Evolutionary conservation across 1,140 invertebrate genomes (phyloP), one percentile per base, ranked within the genome.

Genomic region (Drosophila hydei): DNA sequence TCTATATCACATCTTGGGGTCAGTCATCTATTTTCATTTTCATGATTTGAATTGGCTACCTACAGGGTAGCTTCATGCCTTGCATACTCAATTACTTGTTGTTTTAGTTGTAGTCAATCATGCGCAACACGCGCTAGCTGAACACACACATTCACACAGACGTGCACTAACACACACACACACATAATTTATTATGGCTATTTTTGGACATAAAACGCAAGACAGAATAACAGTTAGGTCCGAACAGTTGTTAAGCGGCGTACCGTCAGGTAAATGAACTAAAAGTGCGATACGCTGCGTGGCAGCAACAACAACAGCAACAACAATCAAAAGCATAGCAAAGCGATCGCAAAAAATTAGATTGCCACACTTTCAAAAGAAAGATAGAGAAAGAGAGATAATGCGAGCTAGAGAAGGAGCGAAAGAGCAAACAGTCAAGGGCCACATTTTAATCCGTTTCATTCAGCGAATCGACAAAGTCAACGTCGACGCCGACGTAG

Each of bases 301-400:
- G 45, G 48, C 47, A 77, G 52, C 64, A 76, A 62, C 69, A 79
- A 58, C 60, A 60, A 45, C 36, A 72, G 25, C 38, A 56, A 43
- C 8, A 64, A 69, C 11, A 48, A 51, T 8, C 25, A 51, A 42
- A 36, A 36, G 30, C 16, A 19, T 16, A 50, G 47, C 27, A 36
- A 36, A 52, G 11, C 68, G 78, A 77, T 80, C 78, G 33, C 73
- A 77, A 75, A 85, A 77, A 85, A 81, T 87, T 72, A 72, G 77
- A 87, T 88, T 87, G 83, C 83, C 75, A 88, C 83, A 87, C 77
- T 87, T 87, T 85, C 81, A 60, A 67, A 56, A 42, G 47, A 64
- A 52, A 30, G 27, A 14, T 9, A 11, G 58, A 27, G 48, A 16
- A 6, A 45, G 47, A 36, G 38, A 11, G 9, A 45, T 14, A 62